phyloP scores from a whole-genome alignment of 1,140 invertebrate genomes.

The Chionoecetes opilio region DNA sequence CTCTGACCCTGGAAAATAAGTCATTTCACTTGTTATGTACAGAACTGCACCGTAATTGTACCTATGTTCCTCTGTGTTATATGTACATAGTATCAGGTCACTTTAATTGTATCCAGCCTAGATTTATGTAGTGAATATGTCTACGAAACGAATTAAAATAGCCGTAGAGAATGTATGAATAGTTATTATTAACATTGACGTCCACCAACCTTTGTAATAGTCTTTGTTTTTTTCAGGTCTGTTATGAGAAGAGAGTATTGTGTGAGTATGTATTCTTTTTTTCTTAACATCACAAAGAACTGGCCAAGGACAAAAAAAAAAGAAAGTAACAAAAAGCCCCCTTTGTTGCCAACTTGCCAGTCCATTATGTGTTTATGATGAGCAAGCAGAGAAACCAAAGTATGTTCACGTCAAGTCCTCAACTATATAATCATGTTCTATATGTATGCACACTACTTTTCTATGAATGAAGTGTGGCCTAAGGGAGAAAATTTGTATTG shows the following conservation, averaged over 20 bases:
- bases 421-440: no score
- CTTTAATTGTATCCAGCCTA: not conserved
- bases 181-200: not conserved
- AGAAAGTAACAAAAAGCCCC: no score
- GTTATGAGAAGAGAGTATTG: not conserved
- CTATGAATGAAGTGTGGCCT: no score
- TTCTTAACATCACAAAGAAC: no score
- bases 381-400: no score
- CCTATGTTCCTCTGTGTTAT: not conserved
- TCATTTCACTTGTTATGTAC: not conserved
- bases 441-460: no score
- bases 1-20: not conserved
- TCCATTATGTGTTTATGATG: no score
- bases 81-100: not conserved
- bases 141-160: not conserved
- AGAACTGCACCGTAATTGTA: not conserved
- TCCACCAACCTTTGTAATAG: not conserved
- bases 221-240: not conserved
- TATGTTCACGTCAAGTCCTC: no score
- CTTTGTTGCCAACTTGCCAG: no score
- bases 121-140: not conserved
- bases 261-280: no score
- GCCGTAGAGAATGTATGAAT: not conserved
- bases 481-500: no score
- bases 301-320: no score